Conservation (phyloP, 2,888 invertebrate species). For the Punctoribates punctum region DNA sequence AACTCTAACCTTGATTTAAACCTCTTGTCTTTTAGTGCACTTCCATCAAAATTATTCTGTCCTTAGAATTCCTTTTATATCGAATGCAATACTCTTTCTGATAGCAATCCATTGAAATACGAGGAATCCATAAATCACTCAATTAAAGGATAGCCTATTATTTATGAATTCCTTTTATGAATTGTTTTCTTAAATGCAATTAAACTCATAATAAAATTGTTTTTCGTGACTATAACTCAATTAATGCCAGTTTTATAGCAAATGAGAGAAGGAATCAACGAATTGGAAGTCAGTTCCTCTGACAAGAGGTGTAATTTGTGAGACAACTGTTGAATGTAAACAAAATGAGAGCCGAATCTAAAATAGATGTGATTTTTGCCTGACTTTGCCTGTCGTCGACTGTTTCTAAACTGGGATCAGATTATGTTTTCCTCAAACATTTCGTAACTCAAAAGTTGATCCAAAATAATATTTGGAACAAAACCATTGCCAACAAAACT, state of each 20-base stretch:
- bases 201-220: background rate
- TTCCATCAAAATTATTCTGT: background rate
- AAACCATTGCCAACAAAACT: slow-evolving; percentile 4
- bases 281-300: background rate
- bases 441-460: slow-evolving; percentile 5
- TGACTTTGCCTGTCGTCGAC: background rate
- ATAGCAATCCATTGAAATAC: background rate
- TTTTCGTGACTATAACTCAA: slow-evolving; percentile 16
- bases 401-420: background rate
- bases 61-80: slow-evolving; percentile 7
- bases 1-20: slow-evolving; percentile 28
- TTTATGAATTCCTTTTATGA: background rate
- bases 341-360: background rate
- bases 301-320: background rate
- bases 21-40: background rate
- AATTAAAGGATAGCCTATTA: background rate
- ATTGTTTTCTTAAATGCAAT: background rate
- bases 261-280: background rate
- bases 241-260: background rate
- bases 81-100: background rate
- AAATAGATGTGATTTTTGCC: background rate
- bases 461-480: slow-evolving; percentile 20
- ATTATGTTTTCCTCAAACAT: background rate
- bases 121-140: background rate
- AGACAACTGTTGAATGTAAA: slow-evolving; percentile 28